Base-by-base conservation (phyloP, 2,113 vertebrate genomes). In the Archocentrus centrarchus region DNA sequence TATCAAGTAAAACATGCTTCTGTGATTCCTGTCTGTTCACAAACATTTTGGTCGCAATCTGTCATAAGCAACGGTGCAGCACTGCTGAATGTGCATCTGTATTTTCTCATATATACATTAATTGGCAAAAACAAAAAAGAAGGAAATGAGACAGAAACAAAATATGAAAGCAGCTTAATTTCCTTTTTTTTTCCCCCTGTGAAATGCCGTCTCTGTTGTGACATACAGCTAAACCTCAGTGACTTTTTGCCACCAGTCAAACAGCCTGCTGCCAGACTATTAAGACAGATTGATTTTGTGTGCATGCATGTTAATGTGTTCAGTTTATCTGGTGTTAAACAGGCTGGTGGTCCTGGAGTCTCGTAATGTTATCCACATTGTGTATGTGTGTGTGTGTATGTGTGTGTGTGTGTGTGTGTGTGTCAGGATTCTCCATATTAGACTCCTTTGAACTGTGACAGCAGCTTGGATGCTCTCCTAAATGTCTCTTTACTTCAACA, bases 371-470 rank as follows among this genome's bases (percentile, higher is more conserved):
- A 78, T 86, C 84, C 86, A 90, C 80, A 91, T 88, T 85, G 66
- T 86, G 79, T 83, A 84, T 35, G 32, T 35, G 32, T 35, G 32
- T 35, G 32, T 35, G 32, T 83, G 86, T 85, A 62, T 84, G 77
- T 84, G 86, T 83, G 73, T 86, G 79, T 84, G 84, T 85, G 73
- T 86, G 77, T 83, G 86, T 83, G 73, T 82, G 79, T 84, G 86
- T 30, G 81, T 88, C 61, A 57, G 70, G 82, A 89, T 84, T 80
- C 85, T 86, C 90, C 77, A 70, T 58, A 66, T 89, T 81, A 78
- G 92, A 87, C 55, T 86, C 84, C 84, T 84, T 79, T 91, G 75
- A 91, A 84, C 85, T 88, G 81, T 84, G 86, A 92, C 92, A 89
- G 86, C 61, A 83, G 57, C 50, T 86, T 90, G 81, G 91, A 91